Evolutionary conservation across 2,113 vertebrate genomes (phyloP), one percentile per base, ranked within the genome.

Genomic region (Corapipo altera): DNA sequence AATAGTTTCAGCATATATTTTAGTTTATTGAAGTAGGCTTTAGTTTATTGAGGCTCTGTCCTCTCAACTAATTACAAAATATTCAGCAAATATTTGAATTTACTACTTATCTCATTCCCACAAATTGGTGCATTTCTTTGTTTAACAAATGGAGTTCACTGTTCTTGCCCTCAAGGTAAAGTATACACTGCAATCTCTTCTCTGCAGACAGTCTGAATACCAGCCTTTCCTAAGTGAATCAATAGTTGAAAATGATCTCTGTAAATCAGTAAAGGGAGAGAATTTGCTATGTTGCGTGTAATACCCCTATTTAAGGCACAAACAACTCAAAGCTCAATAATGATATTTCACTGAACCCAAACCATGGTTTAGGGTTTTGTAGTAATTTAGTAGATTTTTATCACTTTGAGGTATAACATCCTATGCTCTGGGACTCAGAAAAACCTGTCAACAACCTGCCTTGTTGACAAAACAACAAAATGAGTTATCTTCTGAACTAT

Each of bases 61-160:
- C 88, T 97, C 80, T 96, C 57, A 89, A 59, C 52, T 92, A 96
- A 97, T 98, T 98, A 94, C 97, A 98, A 97, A 98, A 98, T 96
- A 86, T 86, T 96, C 57, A 78, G 96, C 96, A 98, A 98, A 98
- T 98, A 98, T 98, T 98, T 98, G 97, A 93, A 81, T 62, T 82
- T 94, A 91, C 90, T 72, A 96, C 95, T 96, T 97, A 97, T 88
- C 96, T 97, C 80, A 46, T 93, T 64, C 87, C 92, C 77, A 95
- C 61, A 97, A 96, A 97, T 93, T 94, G 85, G 94, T 80, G 89
- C 23, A 91, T 87, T 73, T 93, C 87, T 96, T 81, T 98, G 94
- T 97, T 98, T 97, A 96, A 91, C 77, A 66, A 95, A 83, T n/a
- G 17, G 93, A 98, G 98, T 97, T 98, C 97, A 97, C 78, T 96